phyloP scores from a whole-genome alignment of 1,140 invertebrate species.

The Atta cephalotes region DNA sequence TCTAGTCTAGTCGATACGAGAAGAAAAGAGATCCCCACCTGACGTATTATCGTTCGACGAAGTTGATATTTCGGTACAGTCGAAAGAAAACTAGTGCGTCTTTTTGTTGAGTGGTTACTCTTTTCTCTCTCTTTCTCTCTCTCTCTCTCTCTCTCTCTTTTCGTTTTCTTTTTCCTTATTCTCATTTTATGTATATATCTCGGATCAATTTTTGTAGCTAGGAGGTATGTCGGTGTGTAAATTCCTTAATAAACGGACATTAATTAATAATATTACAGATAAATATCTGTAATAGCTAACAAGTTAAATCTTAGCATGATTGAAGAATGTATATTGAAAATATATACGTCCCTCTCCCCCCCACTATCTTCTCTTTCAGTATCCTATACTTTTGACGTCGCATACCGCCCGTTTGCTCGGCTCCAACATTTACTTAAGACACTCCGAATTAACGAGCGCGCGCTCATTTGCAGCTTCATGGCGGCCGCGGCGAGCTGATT shows the following conservation, averaged over 20 bases:
- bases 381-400: conserved; percentile 59
- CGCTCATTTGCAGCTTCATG: conserved; percentile 45
- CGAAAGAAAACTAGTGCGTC: not conserved
- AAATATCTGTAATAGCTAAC: conserved; percentile 10
- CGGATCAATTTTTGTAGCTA: not conserved
- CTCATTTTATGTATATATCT: not conserved
- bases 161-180: not conserved
- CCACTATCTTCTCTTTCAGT: not conserved
- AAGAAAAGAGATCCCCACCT: conserved; percentile 17
- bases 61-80: not conserved
- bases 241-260: conserved; percentile 45
- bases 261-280: not conserved
- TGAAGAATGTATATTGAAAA: conserved; percentile 47
- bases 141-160: too few species aligned
- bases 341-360: conserved; percentile 1
- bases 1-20: conserved; percentile 59
- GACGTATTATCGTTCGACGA: conserved; percentile 23
- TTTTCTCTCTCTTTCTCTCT: too few species aligned
- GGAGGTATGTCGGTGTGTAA: conserved; percentile 11
- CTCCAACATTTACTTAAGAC: conserved; percentile 46
- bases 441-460: conserved; percentile 55
- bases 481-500: conserved; percentile 16
- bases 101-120: not conserved
- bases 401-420: conserved; percentile 46
- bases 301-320: conserved; percentile 24